Base-by-base conservation (phyloP, 2,797 vertebrate genomes). In the Sebastes matsubarae region DNA sequence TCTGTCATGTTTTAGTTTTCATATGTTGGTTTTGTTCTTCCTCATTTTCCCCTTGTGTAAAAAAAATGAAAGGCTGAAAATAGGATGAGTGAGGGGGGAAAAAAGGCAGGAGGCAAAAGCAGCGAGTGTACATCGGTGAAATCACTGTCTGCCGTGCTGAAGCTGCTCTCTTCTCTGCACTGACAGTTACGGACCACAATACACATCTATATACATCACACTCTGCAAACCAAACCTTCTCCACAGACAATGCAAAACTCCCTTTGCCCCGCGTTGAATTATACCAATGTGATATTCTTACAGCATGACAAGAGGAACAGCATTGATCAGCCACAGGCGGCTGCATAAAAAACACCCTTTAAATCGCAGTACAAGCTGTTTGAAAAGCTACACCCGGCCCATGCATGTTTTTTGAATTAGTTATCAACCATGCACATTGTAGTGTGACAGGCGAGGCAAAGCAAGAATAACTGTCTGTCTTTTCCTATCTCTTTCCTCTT, bases 31-130 rank as follows among this genome's bases (percentile, higher is more conserved):
- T 94, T 93, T 95, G 94, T 92, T 94, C 92, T 93, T 93, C 90
- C 90, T 93, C 90, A 93, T 95, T 95, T 95, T 93, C 89, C 93
- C 88, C 92, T 87, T 93, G 93, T 94, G 93, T 94, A 95, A 94
- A 92, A 92, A 88, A 92, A 91, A 91, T 84, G 80, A 92, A 92
- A 92, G 89, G 75, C 88, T 86, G 88, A 88, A 90, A 93, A 94
- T 92, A 90, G 91, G 91, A 92, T 90, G 91, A 93, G 87, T 85
- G 86, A 82, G 70, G 54, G 64, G 78, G 27, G 38, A 55, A 18
- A 55, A 79, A 69, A 88, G 79, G 69, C 78, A 75, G 83, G 83
- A 87, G 86, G 90, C 72, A 80, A 77, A 87, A 67, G 83, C 78
- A 82, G 72, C 68, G 24, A 81, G 83, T 88, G 90, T 75, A 85